phyloP scores from a whole-genome alignment of 2,113 vertebrate species.

The Pelodiscus sinensis region DNA sequence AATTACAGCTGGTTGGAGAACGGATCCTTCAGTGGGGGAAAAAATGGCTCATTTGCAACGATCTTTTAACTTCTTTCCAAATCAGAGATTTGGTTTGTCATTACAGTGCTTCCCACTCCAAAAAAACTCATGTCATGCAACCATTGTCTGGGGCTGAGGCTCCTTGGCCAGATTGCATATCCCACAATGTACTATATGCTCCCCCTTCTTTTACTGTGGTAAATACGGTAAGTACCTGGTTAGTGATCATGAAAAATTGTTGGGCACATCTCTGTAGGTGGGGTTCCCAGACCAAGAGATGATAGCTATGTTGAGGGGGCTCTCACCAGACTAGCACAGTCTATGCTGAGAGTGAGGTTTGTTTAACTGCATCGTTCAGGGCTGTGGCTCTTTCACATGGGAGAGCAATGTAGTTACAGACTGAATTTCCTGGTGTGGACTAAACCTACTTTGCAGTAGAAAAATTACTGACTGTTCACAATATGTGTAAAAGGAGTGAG shows the following conservation, averaged over 20 bases:
- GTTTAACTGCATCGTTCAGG: too few relatives aligned
- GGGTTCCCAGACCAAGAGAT: too few relatives aligned
- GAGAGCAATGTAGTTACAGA: neutral
- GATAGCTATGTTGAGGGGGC: too few relatives aligned
- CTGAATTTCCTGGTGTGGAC: too few relatives aligned
- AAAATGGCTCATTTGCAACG: neutral
- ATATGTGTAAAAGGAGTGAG: neutral
- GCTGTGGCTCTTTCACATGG: too few relatives aligned
- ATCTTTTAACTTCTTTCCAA: neutral
- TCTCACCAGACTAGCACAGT: too few relatives aligned
- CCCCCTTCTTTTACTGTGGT: neutral
- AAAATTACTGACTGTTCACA: neutral
- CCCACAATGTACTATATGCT: neutral
- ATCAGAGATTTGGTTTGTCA: neutral
- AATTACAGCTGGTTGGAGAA: neutral
- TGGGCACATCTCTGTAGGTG: neutral
- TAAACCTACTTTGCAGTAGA: neutral
- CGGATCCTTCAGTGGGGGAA: neutral
- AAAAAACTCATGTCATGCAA: rapidly evolving
- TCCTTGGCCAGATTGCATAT: neutral
- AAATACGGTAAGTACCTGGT: neutral
- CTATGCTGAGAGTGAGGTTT: too few relatives aligned
- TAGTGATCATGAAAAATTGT: neutral
- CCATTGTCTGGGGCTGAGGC: rapidly evolving
- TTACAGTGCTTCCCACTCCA: neutral